Evolutionary conservation across 2,888 invertebrate species (phyloP), one percentile per base, ranked within the genome.

Genomic region (Eurytoma adleriae): DNA sequence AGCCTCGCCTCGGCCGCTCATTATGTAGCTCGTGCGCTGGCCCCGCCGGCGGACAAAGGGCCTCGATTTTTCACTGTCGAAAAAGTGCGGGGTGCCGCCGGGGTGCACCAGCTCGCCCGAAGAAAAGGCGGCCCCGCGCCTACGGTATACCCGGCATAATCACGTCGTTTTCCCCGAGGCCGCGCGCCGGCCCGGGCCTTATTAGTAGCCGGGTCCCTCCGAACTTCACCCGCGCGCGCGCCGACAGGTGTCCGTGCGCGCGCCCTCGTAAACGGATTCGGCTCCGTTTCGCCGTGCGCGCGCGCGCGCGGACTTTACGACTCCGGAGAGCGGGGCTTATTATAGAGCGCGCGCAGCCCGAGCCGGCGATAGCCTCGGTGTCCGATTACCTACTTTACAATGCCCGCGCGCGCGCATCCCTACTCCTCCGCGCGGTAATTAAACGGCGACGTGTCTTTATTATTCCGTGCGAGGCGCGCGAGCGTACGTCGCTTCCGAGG

Each of bases 301-400:
- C 79, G 75, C 70, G 24, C 70, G 50, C 57, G 79, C 74, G 78
- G 50, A 59, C 81, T 83, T 81, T 81, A 81, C 83, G 82, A 82
- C 83, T 82, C 83, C 82, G 78, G 83, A 81, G 24, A 64, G 54
- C 24, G 56, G 56, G 18, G 71, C 71, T 70, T 57, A 69, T 69
- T 77, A 77, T 52, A 64, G 16, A 20, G 54, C 54, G 14, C 48
- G 13, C 64, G 40, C 56, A 40, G 52, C 30, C 50, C 20, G 10
- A 48, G 40, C 12, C n/a, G 24, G 56, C 59, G 66, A 56, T 30
- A 40, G 61, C 59, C 54, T 24, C 30, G n/a, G 75, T 68, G 59
- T 68, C 59, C 75, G 75, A 75, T 68, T 75, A 75, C 75, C 20
- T 57, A 52, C 68, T 67, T 40, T 75, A 75, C 68, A 67, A 67